These are phyloP conservation scores for Lepidurus arcticus DNA, from an alignment of 1,140 invertebrate species.

Conservation along the genomic window DNA sequence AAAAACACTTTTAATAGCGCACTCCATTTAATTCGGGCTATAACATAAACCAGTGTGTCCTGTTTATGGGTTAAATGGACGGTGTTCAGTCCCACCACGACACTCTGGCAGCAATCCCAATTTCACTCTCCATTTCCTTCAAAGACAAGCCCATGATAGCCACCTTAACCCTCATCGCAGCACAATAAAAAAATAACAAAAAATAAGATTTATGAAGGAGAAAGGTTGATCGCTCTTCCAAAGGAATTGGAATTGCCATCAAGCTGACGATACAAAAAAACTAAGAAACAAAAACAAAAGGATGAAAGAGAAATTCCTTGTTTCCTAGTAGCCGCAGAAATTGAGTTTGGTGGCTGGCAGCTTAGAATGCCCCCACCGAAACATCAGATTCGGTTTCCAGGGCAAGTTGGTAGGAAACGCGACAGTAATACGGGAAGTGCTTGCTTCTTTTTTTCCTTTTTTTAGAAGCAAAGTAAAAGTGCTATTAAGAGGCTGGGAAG, in stretches of 20 bases:
- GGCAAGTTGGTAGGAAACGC: not conserved
- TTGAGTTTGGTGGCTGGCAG: not conserved
- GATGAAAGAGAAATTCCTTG: too few species aligned
- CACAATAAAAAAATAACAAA: too few species aligned
- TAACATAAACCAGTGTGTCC: not conserved
- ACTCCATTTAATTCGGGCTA: not conserved
- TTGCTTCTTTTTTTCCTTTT: too few species aligned
- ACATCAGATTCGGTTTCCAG: not conserved
- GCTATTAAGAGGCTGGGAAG: not conserved
- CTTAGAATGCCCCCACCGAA: not conserved
- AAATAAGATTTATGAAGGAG: too few species aligned
- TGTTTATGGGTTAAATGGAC: not conserved
- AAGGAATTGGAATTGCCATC: too few species aligned
- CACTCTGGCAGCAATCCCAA: not conserved
- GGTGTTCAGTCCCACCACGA: not conserved
- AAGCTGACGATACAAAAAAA: too few species aligned
- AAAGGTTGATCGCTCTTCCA: too few species aligned
- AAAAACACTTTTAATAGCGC: too few species aligned
- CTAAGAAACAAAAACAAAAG: too few species aligned
- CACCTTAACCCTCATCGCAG: too few species aligned
- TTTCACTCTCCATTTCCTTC: not conserved
- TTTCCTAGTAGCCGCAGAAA: not conserved
- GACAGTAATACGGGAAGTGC: not conserved
- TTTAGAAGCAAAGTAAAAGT: not conserved
- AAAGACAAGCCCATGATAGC: not conserved